Evolutionary conservation across 2,113 vertebrate genomes (phyloP), one percentile per base, ranked within the genome.

Genomic region (Onychostruthus taczanowskii): DNA sequence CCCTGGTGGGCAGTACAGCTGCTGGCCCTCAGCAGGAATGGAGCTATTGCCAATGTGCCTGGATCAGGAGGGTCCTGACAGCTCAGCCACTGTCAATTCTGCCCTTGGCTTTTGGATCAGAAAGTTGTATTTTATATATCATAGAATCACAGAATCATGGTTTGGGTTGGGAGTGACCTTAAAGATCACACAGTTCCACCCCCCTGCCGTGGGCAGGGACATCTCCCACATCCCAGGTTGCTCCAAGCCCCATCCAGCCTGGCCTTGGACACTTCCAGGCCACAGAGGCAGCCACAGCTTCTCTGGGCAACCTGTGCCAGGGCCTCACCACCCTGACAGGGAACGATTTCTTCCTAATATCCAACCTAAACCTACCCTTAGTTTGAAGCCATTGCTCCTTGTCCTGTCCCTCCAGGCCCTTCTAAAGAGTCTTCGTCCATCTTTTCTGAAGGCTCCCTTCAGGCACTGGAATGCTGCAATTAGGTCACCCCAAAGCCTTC

Each of bases 1-100:
- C 21, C 14, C 67, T 49, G 28, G 13, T 59, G 44, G 41, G 53
- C 58, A 30, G 41, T 22, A 31, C 41, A 39, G 76, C 47, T 0
- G 2, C 64, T 28, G 23, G 46, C 17, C 35, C 46, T 87, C 2
- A 0, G 49, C 44, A 53, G 70, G n/a, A 85, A 4, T 13, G 62
- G 33, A 31, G 33, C 47, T 68, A 16, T 24, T 20, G 47, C 49
- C 1, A 3, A 1, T 44, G 31, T 30, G 8, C 37, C 1, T 0
- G 2, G 33, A 46, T 16, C 18, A 35, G 46, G 31, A 24, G 66
- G 8, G 10, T 86, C 22, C n/a, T 81, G n/a, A 61, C 63, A 81
- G n/a, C 35, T 75, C 56, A 56, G 77, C 68, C 26, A 9, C 58
- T 72, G 56, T 30, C 39, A 59, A 6, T 19, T 70, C 39, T 79